Percentiles rank a stretch among this genome's conserved stretches.
Evolutionary conservation across 2,888 invertebrate genomes (phyloP).

Genomic region (Xylota segnis): DNA sequence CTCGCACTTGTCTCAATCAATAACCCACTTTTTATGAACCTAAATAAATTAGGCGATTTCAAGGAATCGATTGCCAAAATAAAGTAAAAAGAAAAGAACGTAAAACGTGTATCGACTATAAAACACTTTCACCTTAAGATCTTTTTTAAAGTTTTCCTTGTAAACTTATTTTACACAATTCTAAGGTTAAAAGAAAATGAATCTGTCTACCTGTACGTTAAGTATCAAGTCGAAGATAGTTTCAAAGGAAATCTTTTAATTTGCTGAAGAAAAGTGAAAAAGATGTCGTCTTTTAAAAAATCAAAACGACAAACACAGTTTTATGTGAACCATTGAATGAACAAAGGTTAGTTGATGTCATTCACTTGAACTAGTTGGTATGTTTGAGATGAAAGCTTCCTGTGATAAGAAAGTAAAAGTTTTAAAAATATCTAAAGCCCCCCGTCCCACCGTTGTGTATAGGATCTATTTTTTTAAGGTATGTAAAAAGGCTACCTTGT

Average conservation of each 20-base stretch:
- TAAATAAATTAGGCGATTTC: neutral
- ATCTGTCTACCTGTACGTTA: neutral
- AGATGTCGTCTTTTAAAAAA: neutral
- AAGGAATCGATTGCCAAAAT: conserved; percentile 17
- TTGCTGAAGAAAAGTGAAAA: neutral
- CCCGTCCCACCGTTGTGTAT: too few relatives aligned
- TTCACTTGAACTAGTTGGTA: too few relatives aligned
- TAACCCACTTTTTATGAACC: neutral
- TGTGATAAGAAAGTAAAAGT: neutral
- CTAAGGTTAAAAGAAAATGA: conserved; percentile 5
- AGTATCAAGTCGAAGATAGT: neutral
- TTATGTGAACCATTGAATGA: neutral
- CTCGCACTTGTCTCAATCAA: neutral
- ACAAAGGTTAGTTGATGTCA: neutral
- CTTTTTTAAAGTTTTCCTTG: neutral
- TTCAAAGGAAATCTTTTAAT: neutral
- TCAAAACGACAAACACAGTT: neutral
- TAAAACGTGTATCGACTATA: too few relatives aligned
- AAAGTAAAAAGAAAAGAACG: neutral
- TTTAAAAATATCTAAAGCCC: neutral
- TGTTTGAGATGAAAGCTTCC: too few relatives aligned
- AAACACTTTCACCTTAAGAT: neutral
- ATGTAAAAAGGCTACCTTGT: too few relatives aligned
- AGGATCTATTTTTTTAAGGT: too few relatives aligned
- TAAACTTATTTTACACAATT: neutral